Percentiles rank a stretch among this genome's conserved stretches.
These are phyloP conservation scores for Tetragonula clypearis DNA, from an alignment of 1,140 invertebrate species.

Conservation along the genomic window DNA sequence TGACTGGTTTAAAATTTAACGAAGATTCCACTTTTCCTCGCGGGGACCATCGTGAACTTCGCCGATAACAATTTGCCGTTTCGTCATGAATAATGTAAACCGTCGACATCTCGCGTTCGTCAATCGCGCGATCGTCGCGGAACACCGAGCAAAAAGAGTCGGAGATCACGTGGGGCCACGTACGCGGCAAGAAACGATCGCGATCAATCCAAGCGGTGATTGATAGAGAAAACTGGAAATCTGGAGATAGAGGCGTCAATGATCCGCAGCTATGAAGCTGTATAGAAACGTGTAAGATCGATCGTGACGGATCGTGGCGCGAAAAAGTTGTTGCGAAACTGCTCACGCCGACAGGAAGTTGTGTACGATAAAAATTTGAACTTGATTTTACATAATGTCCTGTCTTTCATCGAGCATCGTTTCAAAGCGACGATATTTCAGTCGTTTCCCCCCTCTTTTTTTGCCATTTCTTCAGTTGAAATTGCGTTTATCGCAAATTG, in stretches of 20 bases:
- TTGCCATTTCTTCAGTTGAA: no score
- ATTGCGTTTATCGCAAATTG: no score
- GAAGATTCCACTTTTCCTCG: background rate
- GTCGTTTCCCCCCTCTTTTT: background rate
- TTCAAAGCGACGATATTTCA: background rate
- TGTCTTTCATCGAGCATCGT: background rate
- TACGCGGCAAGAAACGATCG: background rate
- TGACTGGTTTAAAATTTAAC: background rate
- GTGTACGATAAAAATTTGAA: background rate
- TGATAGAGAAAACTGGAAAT: conserved; percentile 61
- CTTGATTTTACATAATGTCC: background rate
- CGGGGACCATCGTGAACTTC: background rate
- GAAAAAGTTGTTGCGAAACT: conserved; percentile 54
- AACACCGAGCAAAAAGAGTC: conserved; percentile 4
- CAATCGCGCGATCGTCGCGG: background rate
- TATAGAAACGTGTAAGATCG: conserved; percentile 48
- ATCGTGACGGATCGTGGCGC: conserved; percentile 59
- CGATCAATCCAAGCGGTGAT: conserved; percentile 60
- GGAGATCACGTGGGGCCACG: background rate
- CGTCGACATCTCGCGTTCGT: background rate
- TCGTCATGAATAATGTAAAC: conserved; percentile 7
- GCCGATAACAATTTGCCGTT: background rate
- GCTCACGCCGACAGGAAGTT: conserved; percentile 22
- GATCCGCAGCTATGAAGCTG: conserved; percentile 27
- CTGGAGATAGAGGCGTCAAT: conserved; percentile 48